phyloP scores from a whole-genome alignment of 1,140 invertebrate species.

The Argopecten irradians region DNA sequence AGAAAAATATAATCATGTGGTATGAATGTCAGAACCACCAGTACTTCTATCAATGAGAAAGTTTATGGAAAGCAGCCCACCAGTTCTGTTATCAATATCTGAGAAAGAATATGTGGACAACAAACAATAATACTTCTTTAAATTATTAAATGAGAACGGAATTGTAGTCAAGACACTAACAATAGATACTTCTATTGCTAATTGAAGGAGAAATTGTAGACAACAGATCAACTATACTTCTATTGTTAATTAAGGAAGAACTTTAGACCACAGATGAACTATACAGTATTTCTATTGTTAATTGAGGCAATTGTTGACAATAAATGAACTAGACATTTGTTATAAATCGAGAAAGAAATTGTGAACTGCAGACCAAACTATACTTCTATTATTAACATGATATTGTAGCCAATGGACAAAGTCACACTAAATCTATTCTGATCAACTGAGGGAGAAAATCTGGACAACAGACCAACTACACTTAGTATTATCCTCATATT shows the following conservation, averaged over 20 bases:
- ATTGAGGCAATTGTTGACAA: too few relatives aligned
- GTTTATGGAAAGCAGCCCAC: neutral
- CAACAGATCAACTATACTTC: neutral
- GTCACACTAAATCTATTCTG: neutral
- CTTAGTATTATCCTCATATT: neutral
- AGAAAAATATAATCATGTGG: slow-evolving; percentile 33
- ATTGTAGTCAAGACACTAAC: neutral
- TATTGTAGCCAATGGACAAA: too few relatives aligned
- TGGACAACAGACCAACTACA: neutral
- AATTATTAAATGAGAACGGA: too few relatives aligned
- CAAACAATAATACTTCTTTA: too few relatives aligned
- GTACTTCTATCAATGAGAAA: neutral
- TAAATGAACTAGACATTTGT: too few relatives aligned
- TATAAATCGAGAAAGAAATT: too few relatives aligned
- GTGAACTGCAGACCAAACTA: too few relatives aligned
- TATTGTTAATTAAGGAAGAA: too few relatives aligned
- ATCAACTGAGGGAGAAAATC: neutral
- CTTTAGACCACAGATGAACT: too few relatives aligned
- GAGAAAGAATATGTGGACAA: too few relatives aligned
- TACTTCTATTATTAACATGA: too few relatives aligned
- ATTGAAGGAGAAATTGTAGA: neutral
- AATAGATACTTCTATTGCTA: neutral
- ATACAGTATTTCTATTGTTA: too few relatives aligned
- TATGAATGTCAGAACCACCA: slow-evolving; percentile 27
- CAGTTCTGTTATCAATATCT: neutral